Base-by-base conservation (phyloP, 1,140 invertebrate genomes). In the Drosophila baimaii region DNA sequence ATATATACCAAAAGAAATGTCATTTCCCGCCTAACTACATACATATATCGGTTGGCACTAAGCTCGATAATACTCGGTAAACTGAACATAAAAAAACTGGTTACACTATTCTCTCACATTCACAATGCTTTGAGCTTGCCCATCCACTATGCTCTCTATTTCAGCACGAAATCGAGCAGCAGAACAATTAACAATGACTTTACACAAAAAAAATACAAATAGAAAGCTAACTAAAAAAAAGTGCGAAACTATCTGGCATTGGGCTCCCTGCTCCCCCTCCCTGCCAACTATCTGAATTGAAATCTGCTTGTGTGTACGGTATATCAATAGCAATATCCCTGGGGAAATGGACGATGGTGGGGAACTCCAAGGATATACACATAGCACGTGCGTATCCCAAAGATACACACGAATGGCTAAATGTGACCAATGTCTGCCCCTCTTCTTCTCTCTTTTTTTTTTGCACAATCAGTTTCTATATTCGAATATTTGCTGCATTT, bases 151-250 rank as follows among this genome's bases (percentile, higher is more conserved):
- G n/a, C n/a, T n/a, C n/a, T n/a, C n/a, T n/a, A n/a, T n/a, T n/a
- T n/a, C n/a, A n/a, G n/a, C n/a, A n/a, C n/a, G n/a, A 51, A 33
- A 15, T 25, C 44, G 15, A 47, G 46, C 19, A 35, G 19, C 51
- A 35, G 19, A 54, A 54, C 51, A 54, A 54, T 54, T 54, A 35
- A 35, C 51, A 21, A 35, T 54, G 51, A 54, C 51, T 54, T 54
- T 2, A 35, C 51, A 21, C 7, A n/a, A 17, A 39, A 39, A 35
- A 17, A 33, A 21, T 5, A 52, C n/a, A n/a, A n/a, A n/a, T n/a
- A n/a, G n/a, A 49, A 49, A 49, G 10, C 5, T 21, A 54, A 54
- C 51, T 23, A 54, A 54, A 54, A 54, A 54, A 54, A 54, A 54
- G 31, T 54, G 31, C 8, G 8, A n/a, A 35, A 35, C 8, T 23